A percentile compares a stretch with the other conserved stretches of the same genome.
Evolutionary conservation across 2,797 vertebrate species (phyloP).

Genomic region (Onychomys torridus): DNA sequence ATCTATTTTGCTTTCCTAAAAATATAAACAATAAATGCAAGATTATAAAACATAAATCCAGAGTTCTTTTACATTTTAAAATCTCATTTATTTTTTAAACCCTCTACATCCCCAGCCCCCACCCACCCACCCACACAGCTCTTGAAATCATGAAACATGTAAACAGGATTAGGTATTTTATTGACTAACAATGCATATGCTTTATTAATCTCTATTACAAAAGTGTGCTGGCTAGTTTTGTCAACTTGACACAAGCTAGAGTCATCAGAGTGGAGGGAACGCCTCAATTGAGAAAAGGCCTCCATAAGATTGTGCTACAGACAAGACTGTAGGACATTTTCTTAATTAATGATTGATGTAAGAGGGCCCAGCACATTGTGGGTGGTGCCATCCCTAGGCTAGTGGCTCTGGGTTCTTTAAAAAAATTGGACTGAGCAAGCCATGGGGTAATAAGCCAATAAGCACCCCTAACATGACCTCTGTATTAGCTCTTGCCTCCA

Average conservation of each 20-base stretch:
- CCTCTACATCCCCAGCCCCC: rapidly evolving
- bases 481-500: not conserved
- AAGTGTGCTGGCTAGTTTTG: not conserved
- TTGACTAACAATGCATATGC: not conserved
- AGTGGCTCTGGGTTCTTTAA: not conserved
- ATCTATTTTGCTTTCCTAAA: constrained; percentile 95
- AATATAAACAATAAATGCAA: constrained; percentile 9
- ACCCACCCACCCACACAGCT: rapidly evolving
- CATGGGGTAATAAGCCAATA: not conserved
- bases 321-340: not conserved
- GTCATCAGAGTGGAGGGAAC: not conserved
- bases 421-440: not conserved
- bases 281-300: not conserved
- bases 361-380: not conserved
- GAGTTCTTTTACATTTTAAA: constrained; percentile 10
- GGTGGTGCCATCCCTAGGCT: not conserved
- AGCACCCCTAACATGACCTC: not conserved
- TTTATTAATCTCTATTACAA: not conserved
- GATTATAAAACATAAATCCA: constrained; percentile 2
- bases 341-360: not conserved
- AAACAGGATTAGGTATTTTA: not conserved
- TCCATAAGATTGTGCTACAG: not conserved
- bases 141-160: not conserved
- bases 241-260: not conserved
- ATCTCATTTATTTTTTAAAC: not conserved